Conservation (phyloP, 2,888 invertebrate species). For the Tromatobia lineatoria region DNA sequence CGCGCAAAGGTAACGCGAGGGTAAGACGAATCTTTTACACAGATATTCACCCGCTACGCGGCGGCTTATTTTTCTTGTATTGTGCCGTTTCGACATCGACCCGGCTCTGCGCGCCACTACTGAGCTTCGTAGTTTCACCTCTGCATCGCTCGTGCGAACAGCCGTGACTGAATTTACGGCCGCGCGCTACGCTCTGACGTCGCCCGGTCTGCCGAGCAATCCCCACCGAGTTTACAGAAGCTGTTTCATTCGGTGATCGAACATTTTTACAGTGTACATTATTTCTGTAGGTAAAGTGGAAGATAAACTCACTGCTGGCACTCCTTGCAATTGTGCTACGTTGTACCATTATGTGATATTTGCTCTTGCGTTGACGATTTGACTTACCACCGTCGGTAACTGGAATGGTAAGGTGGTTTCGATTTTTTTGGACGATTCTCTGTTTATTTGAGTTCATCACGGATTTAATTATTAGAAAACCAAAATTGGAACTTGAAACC, state of each 20-base stretch:
- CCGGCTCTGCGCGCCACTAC: slow-evolving; percentile 46
- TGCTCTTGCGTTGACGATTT: neutral
- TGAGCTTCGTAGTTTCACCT: slow-evolving; percentile 22
- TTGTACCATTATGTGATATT: neutral
- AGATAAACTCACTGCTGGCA: neutral
- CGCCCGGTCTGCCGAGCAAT: slow-evolving; percentile 4
- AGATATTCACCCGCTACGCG: neutral
- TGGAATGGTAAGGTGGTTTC: neutral
- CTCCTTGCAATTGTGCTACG: neutral
- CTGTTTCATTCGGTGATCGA: neutral
- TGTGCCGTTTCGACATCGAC: slow-evolving; percentile 51
- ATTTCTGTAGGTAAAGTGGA: neutral
- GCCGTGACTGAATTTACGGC: slow-evolving; percentile 36
- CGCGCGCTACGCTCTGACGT: slow-evolving; percentile 24
- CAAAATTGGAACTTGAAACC: too few species aligned
- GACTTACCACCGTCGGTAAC: neutral
- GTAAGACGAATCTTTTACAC: neutral
- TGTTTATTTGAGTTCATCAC: too few species aligned
- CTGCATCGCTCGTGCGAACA: slow-evolving; percentile 41
- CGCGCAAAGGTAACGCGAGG: neutral
- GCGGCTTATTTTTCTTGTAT: slow-evolving; percentile 22
- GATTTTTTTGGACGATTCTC: too few species aligned
- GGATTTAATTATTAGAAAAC: too few species aligned
- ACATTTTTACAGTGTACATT: neutral
- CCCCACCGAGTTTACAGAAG: neutral